A percentile compares a stretch with the other conserved stretches of the same genome.
Evolutionary conservation across 1,140 invertebrate genomes (phyloP).

Genomic region (Cecropterus lyciades): DNA sequence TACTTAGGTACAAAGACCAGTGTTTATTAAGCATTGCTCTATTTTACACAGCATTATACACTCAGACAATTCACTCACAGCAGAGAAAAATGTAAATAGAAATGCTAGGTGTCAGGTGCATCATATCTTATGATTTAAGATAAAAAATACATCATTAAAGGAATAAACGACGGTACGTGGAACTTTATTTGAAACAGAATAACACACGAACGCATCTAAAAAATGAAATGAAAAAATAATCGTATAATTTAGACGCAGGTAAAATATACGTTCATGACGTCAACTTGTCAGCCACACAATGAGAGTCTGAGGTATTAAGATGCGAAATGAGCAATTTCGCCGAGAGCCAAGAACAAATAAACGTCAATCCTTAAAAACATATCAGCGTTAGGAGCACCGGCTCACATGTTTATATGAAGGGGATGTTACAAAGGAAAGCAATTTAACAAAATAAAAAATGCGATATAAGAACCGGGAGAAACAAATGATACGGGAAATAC

Average conservation of each 20-base stretch:
- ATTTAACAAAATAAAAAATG: slow-evolving; percentile 81
- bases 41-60: too few species aligned
- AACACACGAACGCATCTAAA: slow-evolving; percentile 1
- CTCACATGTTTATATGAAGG: slow-evolving; percentile 73
- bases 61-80: too few species aligned
- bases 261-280: slow-evolving; percentile 17
- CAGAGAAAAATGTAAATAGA: too few species aligned
- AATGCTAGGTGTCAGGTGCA: too few species aligned
- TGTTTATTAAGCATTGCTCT: too few species aligned
- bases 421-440: slow-evolving; percentile 77
- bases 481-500: slow-evolving; percentile 82
- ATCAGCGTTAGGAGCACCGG: slow-evolving; percentile 65
- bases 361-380: slow-evolving; percentile 79
- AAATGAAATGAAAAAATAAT: slow-evolving; percentile 8
- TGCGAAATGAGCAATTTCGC: slow-evolving; percentile 71
- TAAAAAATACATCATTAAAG: too few species aligned
- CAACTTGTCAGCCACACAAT: slow-evolving; percentile 25
- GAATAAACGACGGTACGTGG: too few species aligned
- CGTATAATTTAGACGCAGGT: slow-evolving; percentile 18
- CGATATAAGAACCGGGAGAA: slow-evolving; percentile 66
- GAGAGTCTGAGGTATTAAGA: slow-evolving; percentile 31
- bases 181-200: neutral
- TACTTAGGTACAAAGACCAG: too few species aligned
- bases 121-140: too few species aligned
- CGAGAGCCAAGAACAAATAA: slow-evolving; percentile 78